Percentiles rank a stretch among this genome's conserved stretches.
phyloP scores from a whole-genome alignment of 2,888 invertebrate species.

The Nomada lathburiana region DNA sequence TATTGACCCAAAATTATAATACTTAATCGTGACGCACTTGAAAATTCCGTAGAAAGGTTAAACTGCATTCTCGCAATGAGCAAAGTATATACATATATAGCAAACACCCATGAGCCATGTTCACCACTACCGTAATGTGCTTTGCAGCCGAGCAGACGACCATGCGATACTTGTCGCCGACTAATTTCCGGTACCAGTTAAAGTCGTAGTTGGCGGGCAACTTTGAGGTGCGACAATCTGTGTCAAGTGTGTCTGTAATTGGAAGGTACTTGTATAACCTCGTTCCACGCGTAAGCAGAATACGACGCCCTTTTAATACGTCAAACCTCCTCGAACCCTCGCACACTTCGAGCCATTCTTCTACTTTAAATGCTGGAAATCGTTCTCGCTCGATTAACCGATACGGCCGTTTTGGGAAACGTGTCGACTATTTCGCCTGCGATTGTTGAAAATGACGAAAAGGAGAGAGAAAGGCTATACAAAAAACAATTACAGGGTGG shows the following conservation, averaged over 20 bases:
- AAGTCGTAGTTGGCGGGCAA: slow-evolving; percentile 36
- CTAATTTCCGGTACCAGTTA: slow-evolving; percentile 49
- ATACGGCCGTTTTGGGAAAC: neutral
- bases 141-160: slow-evolving; percentile 18
- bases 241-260: slow-evolving; percentile 61
- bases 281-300: slow-evolving; percentile 49
- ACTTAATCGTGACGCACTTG: too few relatives aligned
- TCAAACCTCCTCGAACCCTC: slow-evolving; percentile 38
- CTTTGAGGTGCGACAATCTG: slow-evolving; percentile 44
- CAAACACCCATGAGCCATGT: neutral
- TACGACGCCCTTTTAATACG: slow-evolving; percentile 42
- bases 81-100: too few relatives aligned
- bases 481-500: too few relatives aligned
- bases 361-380: slow-evolving; percentile 18
- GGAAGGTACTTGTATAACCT: slow-evolving; percentile 59
- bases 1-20: too few relatives aligned
- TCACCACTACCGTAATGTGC: slow-evolving; percentile 4
- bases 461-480: too few relatives aligned
- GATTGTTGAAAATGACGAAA: neutral
- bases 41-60: too few relatives aligned
- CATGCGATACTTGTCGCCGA: slow-evolving; percentile 30
- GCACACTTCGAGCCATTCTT: slow-evolving; percentile 4
- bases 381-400: slow-evolving; percentile 26
- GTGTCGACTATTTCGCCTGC: neutral
- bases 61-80: too few relatives aligned